phyloP scores from a whole-genome alignment of 1,140 invertebrate genomes.

The Sitobion miscanthi region DNA sequence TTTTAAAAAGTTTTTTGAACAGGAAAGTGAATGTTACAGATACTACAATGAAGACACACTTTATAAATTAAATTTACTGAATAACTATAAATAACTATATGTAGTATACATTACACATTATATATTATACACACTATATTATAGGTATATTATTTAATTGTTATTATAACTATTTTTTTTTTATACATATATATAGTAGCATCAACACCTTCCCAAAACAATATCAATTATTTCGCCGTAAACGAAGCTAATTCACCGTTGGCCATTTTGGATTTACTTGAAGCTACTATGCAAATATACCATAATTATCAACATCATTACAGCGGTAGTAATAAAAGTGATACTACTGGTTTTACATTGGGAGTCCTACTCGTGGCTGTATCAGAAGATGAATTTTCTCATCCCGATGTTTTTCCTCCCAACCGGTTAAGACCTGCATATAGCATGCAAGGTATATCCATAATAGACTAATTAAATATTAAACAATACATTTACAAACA shows the following conservation, averaged over 20 bases:
- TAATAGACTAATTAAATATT: neutral
- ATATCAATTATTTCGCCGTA: conserved; percentile 15
- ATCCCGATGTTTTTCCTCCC: neutral
- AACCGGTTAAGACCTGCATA: conserved; percentile 45
- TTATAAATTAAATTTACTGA: neutral
- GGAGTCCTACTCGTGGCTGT: neutral
- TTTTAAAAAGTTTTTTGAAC: neutral
- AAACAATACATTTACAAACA: neutral
- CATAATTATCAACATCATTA: neutral
- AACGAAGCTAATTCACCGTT: conserved; percentile 24
- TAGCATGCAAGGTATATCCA: conserved; percentile 34
- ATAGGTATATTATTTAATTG: no score
- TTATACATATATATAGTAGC: neutral
- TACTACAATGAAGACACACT: neutral
- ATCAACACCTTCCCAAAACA: neutral
- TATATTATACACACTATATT: neutral
- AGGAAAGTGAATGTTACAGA: neutral
- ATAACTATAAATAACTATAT: no score
- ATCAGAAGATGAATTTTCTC: conserved; percentile 6
- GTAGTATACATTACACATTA: neutral
- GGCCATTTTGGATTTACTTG: conserved; percentile 50
- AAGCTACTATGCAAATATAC: conserved; percentile 37
- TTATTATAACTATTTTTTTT: neutral
- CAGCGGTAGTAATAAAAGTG: neutral
- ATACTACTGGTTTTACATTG: neutral